phyloP scores from a whole-genome alignment of 2,888 invertebrate genomes.

The Hartigia nigra region DNA sequence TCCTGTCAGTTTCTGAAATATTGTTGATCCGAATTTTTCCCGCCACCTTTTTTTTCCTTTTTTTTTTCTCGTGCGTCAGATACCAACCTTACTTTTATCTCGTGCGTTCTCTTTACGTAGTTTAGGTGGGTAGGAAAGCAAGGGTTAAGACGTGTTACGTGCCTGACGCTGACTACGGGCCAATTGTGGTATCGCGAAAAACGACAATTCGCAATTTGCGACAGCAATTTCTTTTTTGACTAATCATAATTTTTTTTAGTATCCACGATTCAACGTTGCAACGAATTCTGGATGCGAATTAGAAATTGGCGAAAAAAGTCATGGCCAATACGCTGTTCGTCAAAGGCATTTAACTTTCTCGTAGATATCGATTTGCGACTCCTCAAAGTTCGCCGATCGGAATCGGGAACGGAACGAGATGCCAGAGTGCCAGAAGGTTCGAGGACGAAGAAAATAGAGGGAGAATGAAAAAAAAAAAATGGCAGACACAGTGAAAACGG shows the following conservation, averaged over 20 bases:
- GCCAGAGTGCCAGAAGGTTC: not conserved
- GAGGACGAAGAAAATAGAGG: not conserved
- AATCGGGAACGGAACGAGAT: not conserved
- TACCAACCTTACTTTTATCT: not conserved
- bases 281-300: not conserved
- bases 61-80: not conserved
- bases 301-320: not conserved
- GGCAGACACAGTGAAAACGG: not conserved
- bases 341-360: not conserved
- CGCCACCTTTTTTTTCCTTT: not conserved
- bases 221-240: not conserved
- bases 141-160: not conserved
- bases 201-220: not conserved
- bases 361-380: not conserved
- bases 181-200: not conserved
- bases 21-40: not conserved
- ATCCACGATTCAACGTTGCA: not conserved
- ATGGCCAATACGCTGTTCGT: not conserved
- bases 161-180: not conserved
- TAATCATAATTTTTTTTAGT: not conserved
- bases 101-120: not conserved
- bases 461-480: not conserved
- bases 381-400: not conserved
- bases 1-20: not conserved
- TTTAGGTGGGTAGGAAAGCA: not conserved